Evolutionary conservation across 1,140 invertebrate genomes (phyloP), one percentile per base, ranked within the genome.

Genomic region (Caenorhabditis latens): DNA sequence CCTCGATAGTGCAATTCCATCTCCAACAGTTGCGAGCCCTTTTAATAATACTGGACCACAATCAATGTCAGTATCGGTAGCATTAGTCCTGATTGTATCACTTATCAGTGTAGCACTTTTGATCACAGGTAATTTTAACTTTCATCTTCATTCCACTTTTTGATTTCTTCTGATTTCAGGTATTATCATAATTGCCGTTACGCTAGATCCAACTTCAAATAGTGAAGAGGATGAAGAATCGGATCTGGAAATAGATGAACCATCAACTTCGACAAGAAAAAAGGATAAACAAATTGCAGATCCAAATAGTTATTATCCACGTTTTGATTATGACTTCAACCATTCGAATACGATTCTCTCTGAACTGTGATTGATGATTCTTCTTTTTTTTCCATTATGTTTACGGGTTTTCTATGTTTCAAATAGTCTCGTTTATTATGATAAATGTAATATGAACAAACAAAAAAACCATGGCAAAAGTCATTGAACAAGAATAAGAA

Each of bases 321-420:
- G 71, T 79, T 79, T 79, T n/a, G 71, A 79, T n/a, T 79, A 79
- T 79, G 71, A 79, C 46, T 79, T 79, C 71, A 79, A 79, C 46
- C 21, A 79, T 79, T 79, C 71, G 13, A 50, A 13, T 79, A 79
- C 71, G 71, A 50, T 50, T 79, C 71, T 79, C 46, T 79, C 71
- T 24, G 71, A 79, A 24, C 71, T 79, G 71, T 79, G 71, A 79
- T 79, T 79, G 16, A 58, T 8, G n/a, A 11, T 11, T 16, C 50
- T 3, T 14, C 50, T 53, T 67, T 42, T 32, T 50, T 50, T 42
- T 24, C 46, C n/a, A 50, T 79, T 24, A 9, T 4, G 13, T 24
- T 79, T 79, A 79, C 71, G 71, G 71, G 71, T 79, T 21, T 61
- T 71, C 61, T 32, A 63, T 19, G 40, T 5, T 19, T 71, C 46